Percentiles rank a stretch among this genome's conserved stretches.
Conservation (phyloP, 2,113 vertebrate genomes). For the Pedetes capensis region DNA sequence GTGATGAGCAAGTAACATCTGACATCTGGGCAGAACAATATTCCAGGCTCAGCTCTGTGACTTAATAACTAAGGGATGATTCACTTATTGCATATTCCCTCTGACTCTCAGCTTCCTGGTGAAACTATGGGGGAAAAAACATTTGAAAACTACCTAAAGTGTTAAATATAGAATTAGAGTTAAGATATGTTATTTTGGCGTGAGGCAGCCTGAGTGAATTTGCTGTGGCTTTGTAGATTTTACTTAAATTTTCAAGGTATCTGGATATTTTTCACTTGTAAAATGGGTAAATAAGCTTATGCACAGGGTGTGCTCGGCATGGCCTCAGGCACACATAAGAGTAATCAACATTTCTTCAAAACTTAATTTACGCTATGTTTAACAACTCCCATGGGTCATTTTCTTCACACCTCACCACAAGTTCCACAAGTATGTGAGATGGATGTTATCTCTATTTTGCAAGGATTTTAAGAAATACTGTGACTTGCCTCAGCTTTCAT, state of each 20-base stretch:
- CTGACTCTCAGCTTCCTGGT: background rate
- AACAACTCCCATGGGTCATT: background rate
- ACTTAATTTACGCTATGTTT: background rate
- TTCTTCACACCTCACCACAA: slow-evolving; percentile 7
- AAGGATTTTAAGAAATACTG: background rate
- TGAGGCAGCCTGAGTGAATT: background rate
- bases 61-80: background rate
- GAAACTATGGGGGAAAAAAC: background rate
- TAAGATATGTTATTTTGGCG: background rate
- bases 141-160: background rate
- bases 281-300: background rate
- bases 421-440: background rate
- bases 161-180: background rate
- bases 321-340: background rate
- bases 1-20: background rate
- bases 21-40: background rate
- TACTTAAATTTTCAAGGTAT: slow-evolving; percentile 20
- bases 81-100: background rate
- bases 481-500: background rate
- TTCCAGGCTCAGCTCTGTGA: background rate
- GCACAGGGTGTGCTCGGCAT: background rate
- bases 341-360: background rate
- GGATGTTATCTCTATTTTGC: background rate
- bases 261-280: background rate
- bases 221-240: background rate